phyloP scores from a whole-genome alignment of 2,888 invertebrate genomes.

The Drosophila heteroneura region DNA sequence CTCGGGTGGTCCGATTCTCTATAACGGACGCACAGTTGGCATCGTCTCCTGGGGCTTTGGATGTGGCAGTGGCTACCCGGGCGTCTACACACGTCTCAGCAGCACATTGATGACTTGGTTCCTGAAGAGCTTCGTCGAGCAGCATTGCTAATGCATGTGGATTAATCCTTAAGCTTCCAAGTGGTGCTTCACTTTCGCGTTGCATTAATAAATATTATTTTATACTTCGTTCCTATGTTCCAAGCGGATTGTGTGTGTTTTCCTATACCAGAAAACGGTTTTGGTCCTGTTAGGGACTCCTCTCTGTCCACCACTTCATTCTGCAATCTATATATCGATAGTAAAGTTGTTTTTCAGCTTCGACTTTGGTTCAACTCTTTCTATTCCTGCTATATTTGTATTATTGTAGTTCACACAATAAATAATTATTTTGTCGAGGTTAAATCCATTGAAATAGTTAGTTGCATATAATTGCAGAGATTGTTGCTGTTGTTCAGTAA shows the following conservation, averaged over 20 bases:
- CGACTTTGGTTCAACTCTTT: background rate
- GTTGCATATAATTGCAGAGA: slow-evolving; percentile 26
- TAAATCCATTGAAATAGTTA: slow-evolving; percentile 23
- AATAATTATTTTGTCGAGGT: slow-evolving; percentile 3
- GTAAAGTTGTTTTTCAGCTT: background rate
- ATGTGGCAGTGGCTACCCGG: slow-evolving; percentile 87
- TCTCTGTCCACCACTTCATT: background rate
- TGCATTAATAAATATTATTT: background rate
- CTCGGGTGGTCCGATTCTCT: slow-evolving; percentile 77
- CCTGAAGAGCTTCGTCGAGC: slow-evolving; percentile 29
- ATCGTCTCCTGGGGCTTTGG: slow-evolving; percentile 87
- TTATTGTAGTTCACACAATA: slow-evolving; percentile 12
- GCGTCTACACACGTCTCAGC: slow-evolving; percentile 90
- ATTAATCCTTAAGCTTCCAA: background rate
- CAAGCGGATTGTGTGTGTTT: background rate
- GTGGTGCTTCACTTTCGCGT: background rate
- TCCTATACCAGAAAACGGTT: background rate
- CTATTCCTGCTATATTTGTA: slow-evolving; percentile 3
- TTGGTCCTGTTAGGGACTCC: background rate
- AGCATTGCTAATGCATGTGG: slow-evolving; percentile 18
- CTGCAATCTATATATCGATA: background rate
- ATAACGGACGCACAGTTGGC: slow-evolving; percentile 85
- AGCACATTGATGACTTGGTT: slow-evolving; percentile 36
- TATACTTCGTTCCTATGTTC: background rate
- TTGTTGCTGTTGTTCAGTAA: slow-evolving; percentile 27